Evolutionary conservation across 2,797 vertebrate genomes (phyloP).

Genomic region (Leucoraja ocellata): DNA sequence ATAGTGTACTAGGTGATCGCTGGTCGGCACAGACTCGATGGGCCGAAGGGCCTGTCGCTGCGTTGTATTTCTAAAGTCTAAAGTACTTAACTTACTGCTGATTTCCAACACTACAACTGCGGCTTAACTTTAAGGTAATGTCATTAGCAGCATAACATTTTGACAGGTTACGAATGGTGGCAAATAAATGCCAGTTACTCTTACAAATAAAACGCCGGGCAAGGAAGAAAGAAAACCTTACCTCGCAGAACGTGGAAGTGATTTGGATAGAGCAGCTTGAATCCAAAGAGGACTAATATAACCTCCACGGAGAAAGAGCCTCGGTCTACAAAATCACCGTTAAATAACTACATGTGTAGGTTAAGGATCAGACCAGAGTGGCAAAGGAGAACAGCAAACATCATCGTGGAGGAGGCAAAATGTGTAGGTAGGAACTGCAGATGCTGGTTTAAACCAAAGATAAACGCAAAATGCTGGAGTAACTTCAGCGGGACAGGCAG

Average conservation of each 20-base stretch:
- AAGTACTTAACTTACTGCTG: too few relatives aligned
- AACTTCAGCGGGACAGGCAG: too few relatives aligned
- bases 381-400: background rate
- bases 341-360: constrained; percentile 74
- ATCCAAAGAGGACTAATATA: constrained; percentile 87
- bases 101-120: background rate
- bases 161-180: background rate
- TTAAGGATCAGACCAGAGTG: background rate
- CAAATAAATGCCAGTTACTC: background rate
- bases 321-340: constrained; percentile 89
- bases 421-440: too few relatives aligned
- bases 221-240: constrained; percentile 48
- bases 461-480: too few relatives aligned
- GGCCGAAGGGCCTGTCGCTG: too few relatives aligned
- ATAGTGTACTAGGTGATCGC: too few relatives aligned
- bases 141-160: background rate
- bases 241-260: constrained; percentile 84
- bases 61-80: too few relatives aligned
- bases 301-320: constrained; percentile 93
- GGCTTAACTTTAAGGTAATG: background rate
- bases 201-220: background rate
- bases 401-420: background rate
- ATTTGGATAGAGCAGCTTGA: constrained; percentile 85
- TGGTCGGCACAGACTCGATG: too few relatives aligned
- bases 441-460: too few relatives aligned